Evolutionary conservation across 1,140 invertebrate species (phyloP).

Genomic region (Pseudachorutes palmiensis): DNA sequence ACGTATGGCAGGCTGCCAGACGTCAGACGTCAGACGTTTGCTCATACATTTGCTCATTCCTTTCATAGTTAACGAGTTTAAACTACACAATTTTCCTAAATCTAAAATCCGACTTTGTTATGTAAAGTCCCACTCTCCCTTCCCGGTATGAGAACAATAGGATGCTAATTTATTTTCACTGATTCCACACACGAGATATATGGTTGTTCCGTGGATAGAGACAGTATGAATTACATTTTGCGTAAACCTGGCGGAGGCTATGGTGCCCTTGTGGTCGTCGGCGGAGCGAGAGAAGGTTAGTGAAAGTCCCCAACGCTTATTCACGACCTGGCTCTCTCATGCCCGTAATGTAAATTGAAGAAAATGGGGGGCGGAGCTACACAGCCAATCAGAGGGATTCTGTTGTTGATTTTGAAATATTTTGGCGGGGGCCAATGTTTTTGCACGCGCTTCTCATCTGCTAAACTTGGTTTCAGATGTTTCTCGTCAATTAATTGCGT

Average conservation of each 20-base stretch:
- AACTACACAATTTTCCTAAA: too few species aligned
- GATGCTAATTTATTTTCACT: too few species aligned
- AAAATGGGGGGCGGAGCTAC: not conserved
- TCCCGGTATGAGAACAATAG: too few species aligned
- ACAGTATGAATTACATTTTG: conserved; percentile 48
- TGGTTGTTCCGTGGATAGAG: conserved; percentile 47
- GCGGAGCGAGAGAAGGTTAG: conserved; percentile 68
- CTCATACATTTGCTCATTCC: too few species aligned
- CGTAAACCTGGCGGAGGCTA: conserved; percentile 47
- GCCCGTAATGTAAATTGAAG: not conserved
- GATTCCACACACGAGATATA: too few species aligned
- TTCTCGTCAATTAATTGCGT: not conserved
- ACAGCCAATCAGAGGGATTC: not conserved
- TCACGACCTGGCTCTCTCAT: not conserved
- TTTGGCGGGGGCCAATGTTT: not conserved
- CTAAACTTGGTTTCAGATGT: not conserved
- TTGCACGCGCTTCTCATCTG: not conserved
- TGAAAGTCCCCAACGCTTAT: not conserved
- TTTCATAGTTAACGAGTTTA: too few species aligned
- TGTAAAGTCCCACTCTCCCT: too few species aligned
- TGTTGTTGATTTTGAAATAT: not conserved
- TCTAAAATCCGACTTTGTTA: too few species aligned
- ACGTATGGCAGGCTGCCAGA: too few species aligned
- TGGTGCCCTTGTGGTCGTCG: conserved; percentile 61
- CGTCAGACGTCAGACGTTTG: too few species aligned